Percentiles rank a stretch among this genome's conserved stretches.
phyloP scores from a whole-genome alignment of 1,140 invertebrate genomes.

The Ridgeia piscesae region DNA sequence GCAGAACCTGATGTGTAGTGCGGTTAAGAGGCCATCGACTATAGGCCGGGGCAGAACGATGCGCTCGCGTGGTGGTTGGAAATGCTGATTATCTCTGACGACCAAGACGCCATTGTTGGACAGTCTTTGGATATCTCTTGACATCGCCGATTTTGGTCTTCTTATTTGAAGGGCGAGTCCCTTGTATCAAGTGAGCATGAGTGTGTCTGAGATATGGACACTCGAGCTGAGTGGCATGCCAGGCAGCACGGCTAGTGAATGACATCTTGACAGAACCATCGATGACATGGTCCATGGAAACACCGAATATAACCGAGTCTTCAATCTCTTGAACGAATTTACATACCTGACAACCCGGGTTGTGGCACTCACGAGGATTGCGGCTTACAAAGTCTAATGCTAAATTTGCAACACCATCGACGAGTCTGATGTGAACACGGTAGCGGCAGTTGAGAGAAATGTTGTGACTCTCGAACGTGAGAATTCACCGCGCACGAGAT shows the following conservation, averaged over 20 bases:
- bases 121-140: background rate
- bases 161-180: background rate
- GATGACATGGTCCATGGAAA: background rate
- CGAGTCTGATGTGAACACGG: no score
- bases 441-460: no score
- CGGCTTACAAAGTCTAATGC: no score
- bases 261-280: background rate
- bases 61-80: background rate
- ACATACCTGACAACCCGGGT: no score
- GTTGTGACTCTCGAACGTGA: no score
- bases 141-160: background rate
- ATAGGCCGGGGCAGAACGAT: background rate
- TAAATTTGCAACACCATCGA: no score
- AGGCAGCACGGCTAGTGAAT: background rate
- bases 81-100: background rate
- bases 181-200: constrained; percentile 9
- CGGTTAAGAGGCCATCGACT: background rate
- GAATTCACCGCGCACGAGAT: no score
- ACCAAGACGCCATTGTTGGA: background rate
- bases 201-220: background rate
- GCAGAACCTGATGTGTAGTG: background rate
- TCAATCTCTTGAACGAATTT: no score
- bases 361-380: no score
- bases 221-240: background rate
- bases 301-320: no score